These are phyloP conservation scores for Poeciliopsis gracilis DNA, from an alignment of 2,797 vertebrate genomes.

Conservation along the genomic window DNA sequence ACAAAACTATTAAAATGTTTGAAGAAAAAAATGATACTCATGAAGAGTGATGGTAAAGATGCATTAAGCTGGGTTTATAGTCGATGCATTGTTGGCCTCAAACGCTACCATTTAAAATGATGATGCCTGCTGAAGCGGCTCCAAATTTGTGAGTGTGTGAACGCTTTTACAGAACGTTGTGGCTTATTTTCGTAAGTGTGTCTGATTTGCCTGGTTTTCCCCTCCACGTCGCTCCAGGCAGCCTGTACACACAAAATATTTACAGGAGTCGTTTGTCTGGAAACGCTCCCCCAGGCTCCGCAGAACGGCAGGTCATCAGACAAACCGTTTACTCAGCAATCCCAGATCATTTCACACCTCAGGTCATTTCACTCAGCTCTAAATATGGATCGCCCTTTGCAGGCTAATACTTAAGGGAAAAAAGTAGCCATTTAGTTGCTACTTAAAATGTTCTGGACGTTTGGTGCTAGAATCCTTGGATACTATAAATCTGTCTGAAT, in stretches of 20 bases:
- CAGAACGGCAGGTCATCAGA: slow-evolving; percentile 50
- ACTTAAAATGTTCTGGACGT: slow-evolving; percentile 6
- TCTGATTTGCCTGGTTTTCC: slow-evolving; percentile 1
- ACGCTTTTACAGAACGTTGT: not conserved
- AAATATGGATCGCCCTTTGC: slow-evolving; percentile 36
- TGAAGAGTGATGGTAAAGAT: too few species aligned
- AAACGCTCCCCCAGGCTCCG: slow-evolving; percentile 20
- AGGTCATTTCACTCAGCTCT: slow-evolving; percentile 49
- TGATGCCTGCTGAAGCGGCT: too few species aligned
- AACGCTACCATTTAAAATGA: too few species aligned
- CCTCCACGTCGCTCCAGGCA: not conserved
- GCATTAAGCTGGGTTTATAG: too few species aligned
- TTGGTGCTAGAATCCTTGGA: not conserved
- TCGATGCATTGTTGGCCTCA: too few species aligned
- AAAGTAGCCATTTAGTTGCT: slow-evolving; percentile 26
- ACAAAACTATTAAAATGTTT: too few species aligned
- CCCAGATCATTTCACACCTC: slow-evolving; percentile 51
- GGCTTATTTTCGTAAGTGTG: not conserved
- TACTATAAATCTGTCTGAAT: not conserved
- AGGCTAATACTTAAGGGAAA: slow-evolving; percentile 26
- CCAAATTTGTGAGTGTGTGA: not conserved
- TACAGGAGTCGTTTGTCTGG: slow-evolving; percentile 12
- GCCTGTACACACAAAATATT: not conserved
- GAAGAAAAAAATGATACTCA: too few species aligned
- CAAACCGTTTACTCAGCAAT: slow-evolving; percentile 51